Conservation (phyloP, 64 coral and sea anemone genomes). For the Actinia equina region DNA sequence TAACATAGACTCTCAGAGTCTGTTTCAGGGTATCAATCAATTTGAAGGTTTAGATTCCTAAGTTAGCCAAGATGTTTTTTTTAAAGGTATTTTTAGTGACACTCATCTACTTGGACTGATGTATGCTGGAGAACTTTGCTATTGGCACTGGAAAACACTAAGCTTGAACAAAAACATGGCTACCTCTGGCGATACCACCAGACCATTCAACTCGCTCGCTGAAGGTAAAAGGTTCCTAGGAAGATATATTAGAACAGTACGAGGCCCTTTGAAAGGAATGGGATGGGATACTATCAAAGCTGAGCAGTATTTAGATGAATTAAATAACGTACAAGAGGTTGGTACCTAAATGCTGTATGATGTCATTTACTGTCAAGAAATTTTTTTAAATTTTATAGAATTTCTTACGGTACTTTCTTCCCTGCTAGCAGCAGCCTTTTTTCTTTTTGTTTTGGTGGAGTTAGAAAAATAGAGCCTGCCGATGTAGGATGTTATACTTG, state of each 20-base stretch:
- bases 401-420: too few species aligned
- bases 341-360: neutral
- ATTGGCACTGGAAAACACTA: slow-evolving; percentile 52
- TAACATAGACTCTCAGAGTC: too few species aligned
- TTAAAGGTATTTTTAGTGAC: slow-evolving; percentile 82
- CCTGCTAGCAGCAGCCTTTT: too few species aligned
- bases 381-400: neutral
- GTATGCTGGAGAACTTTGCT: slow-evolving; percentile 80
- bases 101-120: slow-evolving; percentile 80
- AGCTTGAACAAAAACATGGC: neutral
- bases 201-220: slow-evolving; percentile 39
- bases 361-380: neutral
- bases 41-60: neutral
- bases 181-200: neutral
- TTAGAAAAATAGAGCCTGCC: too few species aligned
- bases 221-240: slow-evolving; percentile 44
- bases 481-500: too few species aligned
- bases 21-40: too few species aligned
- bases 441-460: too few species aligned
- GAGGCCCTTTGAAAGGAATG: slow-evolving; percentile 46
- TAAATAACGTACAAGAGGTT: neutral
- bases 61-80: neutral
- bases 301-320: slow-evolving; percentile 9
- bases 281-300: slow-evolving; percentile 76
- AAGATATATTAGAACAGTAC: slow-evolving; percentile 52